Evolutionary conservation across 2,888 invertebrate genomes (phyloP).

Genomic region (Leptinotarsa peninsularis): DNA sequence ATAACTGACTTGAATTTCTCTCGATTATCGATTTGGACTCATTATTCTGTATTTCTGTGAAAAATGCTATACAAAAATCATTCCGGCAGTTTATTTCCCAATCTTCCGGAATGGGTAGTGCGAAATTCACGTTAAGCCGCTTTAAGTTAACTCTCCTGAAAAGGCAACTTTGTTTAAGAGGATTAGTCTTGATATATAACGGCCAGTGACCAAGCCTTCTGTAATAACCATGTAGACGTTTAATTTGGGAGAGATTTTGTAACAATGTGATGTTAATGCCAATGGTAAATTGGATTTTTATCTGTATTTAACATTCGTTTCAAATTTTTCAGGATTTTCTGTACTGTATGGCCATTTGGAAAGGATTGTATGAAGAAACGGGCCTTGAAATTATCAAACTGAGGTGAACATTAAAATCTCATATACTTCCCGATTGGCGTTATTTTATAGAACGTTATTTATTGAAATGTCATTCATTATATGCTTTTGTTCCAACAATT

Average conservation of each 20-base stretch:
- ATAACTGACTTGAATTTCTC: too few relatives aligned
- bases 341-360: not conserved
- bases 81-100: constrained; percentile 57
- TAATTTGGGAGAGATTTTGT: constrained; percentile 57
- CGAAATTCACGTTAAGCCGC: constrained; percentile 59
- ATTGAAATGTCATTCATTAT: too few relatives aligned
- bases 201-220: constrained; percentile 57
- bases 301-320: constrained; percentile 36
- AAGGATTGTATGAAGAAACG: too few relatives aligned
- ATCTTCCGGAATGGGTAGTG: constrained; percentile 55
- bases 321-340: not conserved
- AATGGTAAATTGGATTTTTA: constrained; percentile 36
- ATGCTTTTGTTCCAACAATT: too few relatives aligned
- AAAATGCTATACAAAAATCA: constrained; percentile 33
- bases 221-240: constrained; percentile 59
- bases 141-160: constrained; percentile 62
- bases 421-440: too few relatives aligned
- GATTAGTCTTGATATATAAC: constrained; percentile 64
- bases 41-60: too few relatives aligned
- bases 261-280: constrained; percentile 48
- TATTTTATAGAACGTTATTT: too few relatives aligned
- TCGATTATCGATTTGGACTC: too few relatives aligned
- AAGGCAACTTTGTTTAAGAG: constrained; percentile 63
- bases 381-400: too few relatives aligned
- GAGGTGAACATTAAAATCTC: too few relatives aligned